Conservation (phyloP, 2,113 vertebrate species). For the Lepidothrix coronata region DNA sequence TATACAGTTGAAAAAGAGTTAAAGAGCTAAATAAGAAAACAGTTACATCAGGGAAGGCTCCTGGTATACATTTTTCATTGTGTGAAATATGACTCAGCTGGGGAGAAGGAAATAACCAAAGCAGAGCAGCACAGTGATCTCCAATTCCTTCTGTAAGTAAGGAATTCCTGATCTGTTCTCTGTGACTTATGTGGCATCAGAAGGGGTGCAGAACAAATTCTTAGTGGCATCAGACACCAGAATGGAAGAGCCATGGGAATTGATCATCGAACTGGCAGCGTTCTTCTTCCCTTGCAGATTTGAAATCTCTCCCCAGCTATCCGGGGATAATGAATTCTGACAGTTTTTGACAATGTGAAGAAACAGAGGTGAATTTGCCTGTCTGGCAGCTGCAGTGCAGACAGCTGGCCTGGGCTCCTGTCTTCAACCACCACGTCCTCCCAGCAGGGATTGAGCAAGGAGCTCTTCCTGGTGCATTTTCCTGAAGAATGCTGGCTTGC, state of each 20-base stretch:
- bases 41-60: background rate
- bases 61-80: background rate
- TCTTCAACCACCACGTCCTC: background rate
- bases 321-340: background rate
- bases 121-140: background rate
- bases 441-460: background rate
- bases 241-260: background rate
- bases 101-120: background rate
- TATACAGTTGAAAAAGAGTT: background rate
- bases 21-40: background rate
- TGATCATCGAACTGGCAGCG: background rate
- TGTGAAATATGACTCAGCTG: background rate
- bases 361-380: background rate
- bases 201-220: background rate
- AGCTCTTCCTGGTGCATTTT: background rate
- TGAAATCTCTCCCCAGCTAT: background rate
- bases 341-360: background rate
- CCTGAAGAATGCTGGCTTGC: background rate
- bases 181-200: background rate
- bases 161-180: background rate
- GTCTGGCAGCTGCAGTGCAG: background rate
- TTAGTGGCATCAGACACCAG: background rate
- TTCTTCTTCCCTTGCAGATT: background rate
- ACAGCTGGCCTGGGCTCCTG: background rate
- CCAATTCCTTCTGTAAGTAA: background rate